These are phyloP conservation scores for Stegana nigrithorax DNA, from an alignment of 2,888 invertebrate genomes.

Conservation along the genomic window DNA sequence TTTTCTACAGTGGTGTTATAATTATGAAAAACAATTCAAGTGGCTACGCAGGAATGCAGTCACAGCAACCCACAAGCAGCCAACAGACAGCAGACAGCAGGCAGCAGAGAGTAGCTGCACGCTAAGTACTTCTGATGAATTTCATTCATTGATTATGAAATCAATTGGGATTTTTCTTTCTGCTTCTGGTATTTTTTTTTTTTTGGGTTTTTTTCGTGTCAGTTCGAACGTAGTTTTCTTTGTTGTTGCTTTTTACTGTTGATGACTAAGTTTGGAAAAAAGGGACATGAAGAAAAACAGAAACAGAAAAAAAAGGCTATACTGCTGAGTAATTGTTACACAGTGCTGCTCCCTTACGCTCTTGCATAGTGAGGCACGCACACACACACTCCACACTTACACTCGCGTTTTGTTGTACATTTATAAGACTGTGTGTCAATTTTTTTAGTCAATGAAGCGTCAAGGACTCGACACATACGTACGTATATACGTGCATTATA, in stretches of 20 bases:
- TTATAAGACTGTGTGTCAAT: neutral
- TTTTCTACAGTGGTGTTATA: no score
- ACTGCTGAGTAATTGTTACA: conserved; percentile 43
- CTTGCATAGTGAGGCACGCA: conserved; percentile 33
- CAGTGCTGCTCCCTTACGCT: conserved; percentile 17
- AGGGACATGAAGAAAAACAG: neutral
- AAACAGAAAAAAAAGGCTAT: conserved; percentile 33
- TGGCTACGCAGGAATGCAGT: no score
- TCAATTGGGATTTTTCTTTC: neutral
- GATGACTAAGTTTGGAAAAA: conserved; percentile 6
- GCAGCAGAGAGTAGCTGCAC: no score
- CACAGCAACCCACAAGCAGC: no score
- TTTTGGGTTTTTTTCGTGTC: no score
- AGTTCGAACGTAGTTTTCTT: neutral
- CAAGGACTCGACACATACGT: conserved; percentile 43
- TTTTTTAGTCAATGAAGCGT: conserved; percentile 58
- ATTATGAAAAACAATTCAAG: no score
- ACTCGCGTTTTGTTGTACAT: neutral
- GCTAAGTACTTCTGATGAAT: neutral
- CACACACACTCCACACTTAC: neutral
- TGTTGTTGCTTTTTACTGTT: no score
- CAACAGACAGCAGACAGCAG: no score
- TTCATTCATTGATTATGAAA: conserved; percentile 15
- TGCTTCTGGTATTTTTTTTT: no score
- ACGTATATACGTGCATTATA: neutral